A percentile compares a stretch with the other conserved stretches of the same genome.
Conservation (phyloP, 2,797 vertebrate genomes). For the Vireo griseus region DNA sequence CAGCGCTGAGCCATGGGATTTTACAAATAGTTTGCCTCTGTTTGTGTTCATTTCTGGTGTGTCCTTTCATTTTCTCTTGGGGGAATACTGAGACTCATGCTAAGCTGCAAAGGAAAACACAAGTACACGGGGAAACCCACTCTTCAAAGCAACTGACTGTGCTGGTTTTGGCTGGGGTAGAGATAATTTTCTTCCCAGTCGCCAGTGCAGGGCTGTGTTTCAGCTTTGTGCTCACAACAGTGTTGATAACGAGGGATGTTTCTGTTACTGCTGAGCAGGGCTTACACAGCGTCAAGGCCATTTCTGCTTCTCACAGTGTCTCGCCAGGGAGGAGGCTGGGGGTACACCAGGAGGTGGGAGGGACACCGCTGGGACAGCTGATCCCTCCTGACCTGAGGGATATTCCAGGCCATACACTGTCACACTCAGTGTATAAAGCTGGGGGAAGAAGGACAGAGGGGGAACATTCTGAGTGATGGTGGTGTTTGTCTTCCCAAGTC, state of each 20-base stretch:
- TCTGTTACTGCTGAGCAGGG: not conserved
- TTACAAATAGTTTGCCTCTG: not conserved
- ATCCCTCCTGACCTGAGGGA: not conserved
- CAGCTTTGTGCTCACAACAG: not conserved
- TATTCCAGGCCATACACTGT: not conserved
- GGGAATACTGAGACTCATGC: not conserved
- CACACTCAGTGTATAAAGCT: not conserved
- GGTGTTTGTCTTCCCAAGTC: not conserved
- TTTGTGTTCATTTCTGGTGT: not conserved
- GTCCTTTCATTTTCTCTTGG: not conserved
- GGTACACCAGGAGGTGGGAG: not conserved
- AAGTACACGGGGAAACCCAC: not conserved
- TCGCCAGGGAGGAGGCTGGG: not conserved
- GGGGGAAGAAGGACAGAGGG: not conserved
- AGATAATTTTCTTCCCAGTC: not conserved
- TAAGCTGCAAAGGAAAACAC: not conserved
- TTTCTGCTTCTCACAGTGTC: not conserved
- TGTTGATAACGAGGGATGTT: not conserved
- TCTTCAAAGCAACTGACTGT: not conserved
- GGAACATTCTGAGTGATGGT: too few species aligned
- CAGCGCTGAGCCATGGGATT: not conserved
- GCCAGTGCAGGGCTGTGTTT: not conserved
- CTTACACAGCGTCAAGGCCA: not conserved
- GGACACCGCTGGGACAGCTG: not conserved
- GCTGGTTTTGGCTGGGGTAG: not conserved